Conservation (phyloP, 2,888 invertebrate species). For the Coelopa pilipes region DNA sequence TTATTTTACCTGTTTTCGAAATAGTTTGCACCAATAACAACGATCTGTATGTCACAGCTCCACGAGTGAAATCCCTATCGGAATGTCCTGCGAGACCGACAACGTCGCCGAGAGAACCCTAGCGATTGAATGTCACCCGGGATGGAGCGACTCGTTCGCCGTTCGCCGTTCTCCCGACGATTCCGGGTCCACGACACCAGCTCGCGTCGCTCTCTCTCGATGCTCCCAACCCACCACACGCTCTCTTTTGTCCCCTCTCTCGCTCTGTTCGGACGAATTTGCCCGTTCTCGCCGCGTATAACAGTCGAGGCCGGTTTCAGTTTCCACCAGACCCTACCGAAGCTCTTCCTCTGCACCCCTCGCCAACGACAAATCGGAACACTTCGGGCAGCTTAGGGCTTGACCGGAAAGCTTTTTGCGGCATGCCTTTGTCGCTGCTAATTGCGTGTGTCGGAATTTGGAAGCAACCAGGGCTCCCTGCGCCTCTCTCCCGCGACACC, state of each 20-base stretch:
- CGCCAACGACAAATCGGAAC: background rate
- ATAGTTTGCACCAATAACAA: constrained; percentile 1
- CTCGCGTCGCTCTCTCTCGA: background rate
- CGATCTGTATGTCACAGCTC: constrained; percentile 21
- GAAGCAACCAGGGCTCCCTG: no score
- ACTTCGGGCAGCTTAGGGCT: background rate
- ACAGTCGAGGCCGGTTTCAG: constrained; percentile 14
- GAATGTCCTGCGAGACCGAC: constrained; percentile 29
- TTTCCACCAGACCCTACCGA: background rate
- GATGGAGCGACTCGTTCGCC: constrained; percentile 38
- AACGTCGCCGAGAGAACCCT: constrained; percentile 45
- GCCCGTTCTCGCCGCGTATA: constrained; percentile 17
- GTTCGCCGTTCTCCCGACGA: background rate
- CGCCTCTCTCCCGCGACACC: no score
- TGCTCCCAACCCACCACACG: background rate
- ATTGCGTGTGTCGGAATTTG: no score
- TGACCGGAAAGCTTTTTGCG: background rate
- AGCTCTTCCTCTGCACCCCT: background rate
- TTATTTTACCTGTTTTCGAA: background rate
- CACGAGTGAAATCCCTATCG: background rate
- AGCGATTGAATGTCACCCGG: constrained; percentile 49
- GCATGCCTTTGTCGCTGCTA: background rate
- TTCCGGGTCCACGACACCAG: background rate
- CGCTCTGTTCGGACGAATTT: constrained; percentile 5
- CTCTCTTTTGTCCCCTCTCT: background rate